Base-by-base conservation (phyloP, 2,797 vertebrate genomes). In the Pipistrellus nathusii region DNA sequence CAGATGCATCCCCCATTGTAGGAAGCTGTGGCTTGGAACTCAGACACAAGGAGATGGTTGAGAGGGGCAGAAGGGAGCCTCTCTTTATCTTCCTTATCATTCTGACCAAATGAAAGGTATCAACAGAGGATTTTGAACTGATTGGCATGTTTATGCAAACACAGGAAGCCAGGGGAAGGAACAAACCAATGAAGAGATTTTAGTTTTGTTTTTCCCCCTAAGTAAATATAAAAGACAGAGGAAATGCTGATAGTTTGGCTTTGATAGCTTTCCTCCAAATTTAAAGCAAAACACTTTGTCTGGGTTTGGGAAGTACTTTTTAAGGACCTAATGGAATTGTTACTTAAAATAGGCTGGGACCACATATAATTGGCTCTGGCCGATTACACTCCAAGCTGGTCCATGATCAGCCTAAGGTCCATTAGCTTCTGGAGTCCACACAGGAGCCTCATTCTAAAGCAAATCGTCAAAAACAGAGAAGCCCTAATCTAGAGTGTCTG, bases 121-220 rank as follows among this genome's bases (percentile, higher is more conserved):
- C 94, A 95, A 86, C 6, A 94, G 51, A 94, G 15, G 9, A 87
- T 85, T 84, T 93, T 85, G 87, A 91, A 38, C 8, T 93, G 94
- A 96, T 57, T 97, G 96, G 12, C 94, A 73, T 96, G 86, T 97
- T 98, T 97, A 96, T 95, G 94, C 59, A 95, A 93, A 90, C 3
- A 32, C 48, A 93, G 76, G 55, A 97, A 97, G 51, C 82, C 66
- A 77, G 41, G 53, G 73, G 32, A 78, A 55, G 55, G 89, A 96
- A 88, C 10, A 98, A 96, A 72, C 2, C 17, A 93, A 93, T 95
- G n/a, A 97, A 94, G 17, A 23, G 7, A 88, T 90, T 95, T 95
- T 93, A 15, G 21, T 92, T 95, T 95, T 51, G 21, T 23, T 21
- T 41, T 76, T 35, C 18, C 75, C 3, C 83, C 59, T 0, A 96